A percentile compares a stretch with the other conserved stretches of the same genome.
Evolutionary conservation across 2,797 vertebrate genomes (phyloP).

Genomic region (Notolepis coatsorum): DNA sequence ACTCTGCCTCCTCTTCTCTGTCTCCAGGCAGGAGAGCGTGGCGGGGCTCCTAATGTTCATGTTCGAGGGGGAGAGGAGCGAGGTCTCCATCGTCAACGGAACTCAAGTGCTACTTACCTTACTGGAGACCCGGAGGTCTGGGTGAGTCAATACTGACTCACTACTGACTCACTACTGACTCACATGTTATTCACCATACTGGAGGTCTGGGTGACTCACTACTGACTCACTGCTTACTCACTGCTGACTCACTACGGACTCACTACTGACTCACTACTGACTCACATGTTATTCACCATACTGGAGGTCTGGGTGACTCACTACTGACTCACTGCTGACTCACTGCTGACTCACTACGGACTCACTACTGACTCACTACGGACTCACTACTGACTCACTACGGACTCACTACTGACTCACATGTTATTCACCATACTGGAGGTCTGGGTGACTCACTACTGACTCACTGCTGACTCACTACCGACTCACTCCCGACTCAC

Average conservation of each 20-base stretch:
- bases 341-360: conserved; percentile 84
- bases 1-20: too few species aligned
- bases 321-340: too few species aligned
- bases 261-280: conserved; percentile 44
- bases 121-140: conserved; percentile 92
- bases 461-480: too few species aligned
- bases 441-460: conserved; percentile 78
- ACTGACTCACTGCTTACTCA: too few species aligned
- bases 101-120: conserved; percentile 95
- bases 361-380: neutral
- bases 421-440: conserved; percentile 90
- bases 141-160: conserved; percentile 81
- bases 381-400: conserved; percentile 93
- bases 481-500: conserved; percentile 77
- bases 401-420: too few species aligned
- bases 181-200: conserved; percentile 95
- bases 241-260: conserved; percentile 83
- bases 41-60: conserved; percentile 93
- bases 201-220: conserved; percentile 91
- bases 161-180: conserved; percentile 58
- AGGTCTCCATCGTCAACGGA: conserved; percentile 93
- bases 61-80: conserved; percentile 91
- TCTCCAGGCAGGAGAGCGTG: conserved; percentile 91
- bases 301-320: conserved; percentile 92
- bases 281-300: conserved; percentile 94